Evolutionary conservation across 2,113 vertebrate species (phyloP).

Genomic region (Lanius ludovicianus): DNA sequence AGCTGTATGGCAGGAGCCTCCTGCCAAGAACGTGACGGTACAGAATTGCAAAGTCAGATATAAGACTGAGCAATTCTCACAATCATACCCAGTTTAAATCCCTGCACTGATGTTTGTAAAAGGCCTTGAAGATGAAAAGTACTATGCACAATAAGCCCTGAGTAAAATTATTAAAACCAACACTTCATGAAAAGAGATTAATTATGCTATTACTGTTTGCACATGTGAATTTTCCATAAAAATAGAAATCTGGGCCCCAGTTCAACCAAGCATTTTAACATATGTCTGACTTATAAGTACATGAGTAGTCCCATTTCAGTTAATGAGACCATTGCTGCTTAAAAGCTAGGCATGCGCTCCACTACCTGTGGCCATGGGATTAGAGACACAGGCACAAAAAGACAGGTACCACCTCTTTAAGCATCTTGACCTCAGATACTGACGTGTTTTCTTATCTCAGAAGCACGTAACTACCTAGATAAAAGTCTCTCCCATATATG

Average conservation of each 20-base stretch:
- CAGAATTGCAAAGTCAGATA: constrained; percentile 22
- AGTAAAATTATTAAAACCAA: constrained; percentile 53
- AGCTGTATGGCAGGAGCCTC: constrained; percentile 30
- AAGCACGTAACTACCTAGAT: neutral
- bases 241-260: constrained; percentile 4
- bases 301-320: neutral
- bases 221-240: constrained; percentile 52
- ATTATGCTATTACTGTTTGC: constrained; percentile 47
- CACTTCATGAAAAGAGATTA: constrained; percentile 50
- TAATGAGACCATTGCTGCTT: neutral
- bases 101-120: neutral
- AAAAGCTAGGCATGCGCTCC: neutral
- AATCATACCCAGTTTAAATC: neutral
- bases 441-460: neutral
- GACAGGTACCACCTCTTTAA: neutral
- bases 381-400: neutral
- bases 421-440: neutral
- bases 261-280: constrained; percentile 46
- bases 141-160: neutral
- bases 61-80: neutral
- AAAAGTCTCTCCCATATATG: neutral
- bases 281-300: neutral
- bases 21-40: constrained; percentile 14
- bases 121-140: constrained; percentile 42
- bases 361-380: neutral